Conservation (phyloP, 2,113 vertebrate genomes). For the Sula dactylatra region DNA sequence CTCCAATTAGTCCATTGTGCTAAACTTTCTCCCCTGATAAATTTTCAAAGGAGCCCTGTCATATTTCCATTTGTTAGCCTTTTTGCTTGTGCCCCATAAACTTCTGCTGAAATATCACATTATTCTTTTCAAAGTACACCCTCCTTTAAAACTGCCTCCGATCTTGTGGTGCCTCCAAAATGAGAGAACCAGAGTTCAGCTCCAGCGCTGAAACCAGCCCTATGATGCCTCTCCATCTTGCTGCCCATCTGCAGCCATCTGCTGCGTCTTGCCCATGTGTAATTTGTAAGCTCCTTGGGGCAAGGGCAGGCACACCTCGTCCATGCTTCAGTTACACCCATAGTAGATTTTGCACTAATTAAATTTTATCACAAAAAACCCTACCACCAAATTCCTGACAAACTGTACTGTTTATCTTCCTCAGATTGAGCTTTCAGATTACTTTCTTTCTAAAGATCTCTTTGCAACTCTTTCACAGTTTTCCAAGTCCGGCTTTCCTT, state of each 20-base stretch:
- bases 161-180: background rate
- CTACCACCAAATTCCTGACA: background rate
- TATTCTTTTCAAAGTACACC: background rate
- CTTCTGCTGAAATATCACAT: background rate
- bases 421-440: background rate
- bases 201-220: accelerated
- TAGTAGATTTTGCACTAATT: background rate
- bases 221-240: accelerated
- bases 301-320: background rate
- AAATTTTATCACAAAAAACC: background rate
- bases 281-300: background rate
- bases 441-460: background rate
- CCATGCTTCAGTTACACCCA: background rate
- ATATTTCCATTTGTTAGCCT: background rate
- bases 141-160: background rate
- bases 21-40: background rate
- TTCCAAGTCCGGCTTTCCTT: background rate
- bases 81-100: background rate
- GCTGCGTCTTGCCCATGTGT: accelerated
- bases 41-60: background rate
- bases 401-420: background rate
- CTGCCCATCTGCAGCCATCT: background rate
- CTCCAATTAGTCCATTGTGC: background rate
- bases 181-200: background rate
- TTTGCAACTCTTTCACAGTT: background rate